A percentile compares a stretch with the other conserved stretches of the same genome.
phyloP scores from a whole-genome alignment of 2,797 vertebrate genomes.

The Taeniopygia guttata region DNA sequence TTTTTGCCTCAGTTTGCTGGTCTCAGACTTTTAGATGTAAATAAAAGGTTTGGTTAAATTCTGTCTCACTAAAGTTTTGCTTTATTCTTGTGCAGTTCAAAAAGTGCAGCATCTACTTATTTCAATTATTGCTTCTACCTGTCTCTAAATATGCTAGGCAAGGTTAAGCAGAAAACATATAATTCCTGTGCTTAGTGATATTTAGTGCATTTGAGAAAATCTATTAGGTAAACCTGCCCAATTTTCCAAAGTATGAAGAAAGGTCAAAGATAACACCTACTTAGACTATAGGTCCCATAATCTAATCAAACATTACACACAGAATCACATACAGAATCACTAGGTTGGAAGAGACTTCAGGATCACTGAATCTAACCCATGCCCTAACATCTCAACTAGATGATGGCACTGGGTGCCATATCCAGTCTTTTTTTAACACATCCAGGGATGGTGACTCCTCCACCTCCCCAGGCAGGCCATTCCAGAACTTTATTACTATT shows the following conservation, averaged over 20 bases:
- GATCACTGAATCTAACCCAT: neutral
- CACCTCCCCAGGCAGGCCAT: too few species aligned
- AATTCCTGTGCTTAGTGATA: neutral
- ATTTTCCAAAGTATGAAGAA: neutral
- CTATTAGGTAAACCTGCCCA: neutral
- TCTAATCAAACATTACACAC: neutral
- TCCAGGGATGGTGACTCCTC: neutral
- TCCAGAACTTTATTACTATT: neutral
- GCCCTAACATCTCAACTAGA: neutral
- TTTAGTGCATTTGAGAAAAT: neutral
- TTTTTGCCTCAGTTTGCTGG: neutral
- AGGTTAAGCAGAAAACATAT: neutral
- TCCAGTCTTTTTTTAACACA: neutral
- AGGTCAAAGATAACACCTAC: neutral
- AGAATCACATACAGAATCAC: neutral
- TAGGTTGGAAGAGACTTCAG: neutral
- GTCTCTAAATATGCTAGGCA: neutral
- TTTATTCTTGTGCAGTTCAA: neutral
- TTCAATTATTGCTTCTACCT: neutral
- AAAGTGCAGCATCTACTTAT: neutral
- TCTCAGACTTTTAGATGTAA: neutral
- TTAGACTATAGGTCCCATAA: neutral
- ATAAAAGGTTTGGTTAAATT: neutral
- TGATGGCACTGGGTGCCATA: neutral
- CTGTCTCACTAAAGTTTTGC: neutral